Conservation (phyloP, 2,797 vertebrate genomes). For the Thalassophryne amazonica region DNA sequence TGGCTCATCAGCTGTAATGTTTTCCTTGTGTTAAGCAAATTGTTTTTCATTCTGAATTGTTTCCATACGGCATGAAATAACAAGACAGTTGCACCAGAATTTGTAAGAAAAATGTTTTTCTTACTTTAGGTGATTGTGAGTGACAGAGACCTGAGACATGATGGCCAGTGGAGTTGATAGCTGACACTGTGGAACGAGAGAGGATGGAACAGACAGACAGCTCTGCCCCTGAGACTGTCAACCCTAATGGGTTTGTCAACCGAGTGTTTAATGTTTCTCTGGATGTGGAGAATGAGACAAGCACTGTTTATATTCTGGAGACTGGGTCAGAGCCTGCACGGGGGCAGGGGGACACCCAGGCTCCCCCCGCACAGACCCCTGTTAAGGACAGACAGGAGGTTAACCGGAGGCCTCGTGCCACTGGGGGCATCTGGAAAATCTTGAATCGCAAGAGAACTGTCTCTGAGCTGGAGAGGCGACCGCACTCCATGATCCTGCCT, state of each 20-base stretch:
- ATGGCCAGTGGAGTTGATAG: conserved; percentile 61
- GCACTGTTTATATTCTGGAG: conserved; percentile 71
- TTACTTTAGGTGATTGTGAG: conserved; percentile 54
- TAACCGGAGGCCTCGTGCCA: conserved; percentile 71
- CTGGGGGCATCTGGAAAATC: conserved; percentile 87
- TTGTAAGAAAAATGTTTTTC: conserved; percentile 38
- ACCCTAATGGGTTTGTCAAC: conserved; percentile 86
- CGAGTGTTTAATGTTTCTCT: conserved; percentile 79
- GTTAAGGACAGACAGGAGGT: conserved; percentile 74
- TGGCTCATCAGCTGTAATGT: conserved; percentile 30
- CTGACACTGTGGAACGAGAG: conserved; percentile 77
- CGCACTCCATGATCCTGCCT: conserved; percentile 90
- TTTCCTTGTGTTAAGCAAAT: conserved; percentile 1
- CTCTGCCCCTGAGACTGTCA: conserved; percentile 60
- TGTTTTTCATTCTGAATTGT: no score
- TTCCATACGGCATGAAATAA: conserved; percentile 15
- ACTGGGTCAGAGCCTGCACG: conserved; percentile 52
- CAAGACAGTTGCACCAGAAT: conserved; percentile 10
- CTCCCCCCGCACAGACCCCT: conserved; percentile 48
- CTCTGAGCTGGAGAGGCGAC: conserved; percentile 77
- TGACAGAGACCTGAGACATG: conserved; percentile 37
- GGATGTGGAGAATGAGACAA: conserved; percentile 75
- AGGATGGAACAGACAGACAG: conserved; percentile 76
- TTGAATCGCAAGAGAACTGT: conserved; percentile 80
- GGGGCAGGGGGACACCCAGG: conserved; percentile 57